These are phyloP conservation scores for Cervus canadensis DNA, from an alignment of 2,113 vertebrate genomes.

Conservation along the genomic window DNA sequence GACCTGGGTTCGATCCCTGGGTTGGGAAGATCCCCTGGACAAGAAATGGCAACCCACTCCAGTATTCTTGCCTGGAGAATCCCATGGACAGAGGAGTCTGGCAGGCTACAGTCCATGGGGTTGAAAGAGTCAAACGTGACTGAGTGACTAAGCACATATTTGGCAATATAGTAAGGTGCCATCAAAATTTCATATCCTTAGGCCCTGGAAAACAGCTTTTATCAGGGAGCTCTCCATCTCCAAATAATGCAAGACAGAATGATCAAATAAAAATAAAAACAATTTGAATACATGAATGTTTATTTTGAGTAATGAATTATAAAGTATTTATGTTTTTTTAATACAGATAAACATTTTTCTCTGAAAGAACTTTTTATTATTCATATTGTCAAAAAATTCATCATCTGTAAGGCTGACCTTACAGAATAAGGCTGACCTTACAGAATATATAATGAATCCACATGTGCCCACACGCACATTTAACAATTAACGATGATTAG, in stretches of 20 bases:
- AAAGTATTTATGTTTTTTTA: not conserved
- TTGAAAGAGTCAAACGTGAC: not conserved
- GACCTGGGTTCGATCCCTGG: not conserved
- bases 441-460: not conserved
- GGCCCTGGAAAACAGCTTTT: not conserved
- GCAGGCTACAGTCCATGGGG: not conserved
- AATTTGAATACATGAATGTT: not conserved
- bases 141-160: not conserved
- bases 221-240: fast-evolving
- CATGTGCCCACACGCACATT: not conserved
- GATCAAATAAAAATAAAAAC: not conserved
- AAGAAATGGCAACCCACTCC: not conserved
- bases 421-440: not conserved
- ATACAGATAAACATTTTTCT: not conserved
- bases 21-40: not conserved
- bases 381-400: not conserved
- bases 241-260: not conserved
- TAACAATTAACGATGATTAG: not conserved
- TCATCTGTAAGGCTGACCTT: not conserved
- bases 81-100: not conserved
- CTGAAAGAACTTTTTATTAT: not conserved
- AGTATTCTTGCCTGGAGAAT: not conserved
- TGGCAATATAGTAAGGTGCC: not conserved
- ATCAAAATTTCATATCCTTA: not conserved
- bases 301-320: not conserved